phyloP scores from a whole-genome alignment of 2,888 invertebrate genomes.

The Argyresthia albistria region DNA sequence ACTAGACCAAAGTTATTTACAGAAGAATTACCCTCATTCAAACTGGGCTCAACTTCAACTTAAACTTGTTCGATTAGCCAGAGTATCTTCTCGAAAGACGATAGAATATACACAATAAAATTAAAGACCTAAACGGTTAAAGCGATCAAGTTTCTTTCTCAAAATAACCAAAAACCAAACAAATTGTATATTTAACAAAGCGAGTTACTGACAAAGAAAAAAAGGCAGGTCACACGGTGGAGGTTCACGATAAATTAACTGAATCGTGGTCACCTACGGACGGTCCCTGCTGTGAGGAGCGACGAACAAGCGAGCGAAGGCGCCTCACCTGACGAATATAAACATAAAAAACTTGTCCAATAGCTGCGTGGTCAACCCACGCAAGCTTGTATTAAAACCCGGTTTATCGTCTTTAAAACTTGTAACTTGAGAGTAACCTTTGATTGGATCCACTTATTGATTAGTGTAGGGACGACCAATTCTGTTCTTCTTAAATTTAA shows the following conservation, averaged over 20 bases:
- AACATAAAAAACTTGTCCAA: slow-evolving; percentile 29
- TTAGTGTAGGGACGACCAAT: no score
- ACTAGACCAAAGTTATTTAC: no score
- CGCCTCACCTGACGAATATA: slow-evolving; percentile 54
- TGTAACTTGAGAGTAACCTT: slow-evolving; percentile 27
- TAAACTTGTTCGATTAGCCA: no score
- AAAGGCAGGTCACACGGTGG: slow-evolving; percentile 30
- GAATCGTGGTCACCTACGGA: slow-evolving; percentile 30
- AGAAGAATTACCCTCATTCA: no score
- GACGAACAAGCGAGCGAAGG: slow-evolving; percentile 31
- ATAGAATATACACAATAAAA: no score
- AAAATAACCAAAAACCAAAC: neutral
- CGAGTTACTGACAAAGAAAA: neutral
- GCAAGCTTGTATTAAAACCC: slow-evolving; percentile 40
- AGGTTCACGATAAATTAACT: slow-evolving; percentile 49
- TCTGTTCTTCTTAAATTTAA: no score
- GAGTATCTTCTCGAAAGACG: no score
- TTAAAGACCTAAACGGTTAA: no score
- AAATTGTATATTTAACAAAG: slow-evolving; percentile 4
- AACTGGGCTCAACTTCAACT: no score
- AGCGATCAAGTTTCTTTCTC: no score
- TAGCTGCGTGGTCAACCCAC: slow-evolving; percentile 41
- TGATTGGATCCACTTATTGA: no score
- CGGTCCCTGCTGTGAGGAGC: slow-evolving; percentile 43
- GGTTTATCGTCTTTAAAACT: slow-evolving; percentile 56